phyloP scores from a whole-genome alignment of 2,888 invertebrate species.

The Cheilosia urbana region DNA sequence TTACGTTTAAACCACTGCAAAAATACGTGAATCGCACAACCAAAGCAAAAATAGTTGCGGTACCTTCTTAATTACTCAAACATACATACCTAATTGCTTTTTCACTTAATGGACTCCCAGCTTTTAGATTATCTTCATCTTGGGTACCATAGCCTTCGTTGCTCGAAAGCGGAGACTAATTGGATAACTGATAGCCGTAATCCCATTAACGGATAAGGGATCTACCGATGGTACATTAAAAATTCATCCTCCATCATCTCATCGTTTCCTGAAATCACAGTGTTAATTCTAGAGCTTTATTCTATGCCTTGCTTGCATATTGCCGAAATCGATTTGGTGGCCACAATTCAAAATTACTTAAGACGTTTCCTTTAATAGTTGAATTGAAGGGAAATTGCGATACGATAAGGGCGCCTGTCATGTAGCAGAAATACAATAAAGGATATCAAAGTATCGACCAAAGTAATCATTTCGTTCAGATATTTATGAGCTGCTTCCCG shows the following conservation, averaged over 20 bases:
- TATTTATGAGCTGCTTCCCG: no score
- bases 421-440: no score
- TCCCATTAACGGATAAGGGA: neutral
- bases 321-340: no score
- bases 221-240: neutral
- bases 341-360: neutral
- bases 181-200: neutral
- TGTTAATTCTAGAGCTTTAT: neutral
- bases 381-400: no score
- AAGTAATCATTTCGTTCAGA: no score
- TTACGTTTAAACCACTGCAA: neutral
- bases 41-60: neutral
- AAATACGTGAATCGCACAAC: neutral
- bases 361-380: no score
- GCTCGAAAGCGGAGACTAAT: neutral
- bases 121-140: neutral
- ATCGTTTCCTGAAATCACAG: neutral
- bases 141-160: neutral
- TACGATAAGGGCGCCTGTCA: no score
- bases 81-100: neutral
- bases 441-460: no score
- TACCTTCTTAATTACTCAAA: neutral
- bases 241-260: neutral
- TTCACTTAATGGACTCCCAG: neutral
- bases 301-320: neutral